Percentiles rank a stretch among this genome's conserved stretches.
These are phyloP conservation scores for Chirona hameri DNA, from an alignment of 2,888 invertebrate species.

Conservation along the genomic window DNA sequence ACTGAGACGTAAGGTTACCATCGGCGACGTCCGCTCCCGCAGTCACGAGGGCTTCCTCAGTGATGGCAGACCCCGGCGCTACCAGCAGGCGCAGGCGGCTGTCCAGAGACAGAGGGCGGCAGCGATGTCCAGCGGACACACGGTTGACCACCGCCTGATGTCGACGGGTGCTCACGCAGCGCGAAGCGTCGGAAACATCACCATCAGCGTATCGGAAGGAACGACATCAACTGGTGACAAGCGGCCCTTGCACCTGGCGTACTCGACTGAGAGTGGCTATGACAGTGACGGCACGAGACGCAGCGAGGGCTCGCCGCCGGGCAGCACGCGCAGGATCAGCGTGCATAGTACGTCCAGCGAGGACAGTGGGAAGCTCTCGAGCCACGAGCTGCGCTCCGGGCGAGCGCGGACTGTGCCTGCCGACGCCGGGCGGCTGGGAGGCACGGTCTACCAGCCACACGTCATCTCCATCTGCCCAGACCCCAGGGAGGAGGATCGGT, in stretches of 20 bases:
- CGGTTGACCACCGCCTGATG: not conserved
- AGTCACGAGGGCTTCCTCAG: constrained; percentile 24
- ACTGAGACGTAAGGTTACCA: constrained; percentile 29
- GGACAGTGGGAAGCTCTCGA: not conserved
- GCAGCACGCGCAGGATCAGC: constrained; percentile 12
- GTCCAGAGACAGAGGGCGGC: not conserved
- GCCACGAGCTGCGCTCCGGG: not conserved
- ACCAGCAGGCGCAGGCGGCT: not conserved
- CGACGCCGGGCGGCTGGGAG: not conserved
- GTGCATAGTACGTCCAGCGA: constrained; percentile 1
- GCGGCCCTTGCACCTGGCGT: not conserved
- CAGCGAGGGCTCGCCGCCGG: constrained; percentile 37
- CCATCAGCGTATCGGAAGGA: constrained; percentile 31
- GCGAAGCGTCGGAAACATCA: not conserved
- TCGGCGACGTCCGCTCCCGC: constrained; percentile 31
- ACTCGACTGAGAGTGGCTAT: constrained; percentile 69
- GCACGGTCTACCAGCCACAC: not conserved
- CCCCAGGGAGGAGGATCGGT: not conserved
- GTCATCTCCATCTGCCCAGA: not conserved
- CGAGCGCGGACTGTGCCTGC: not conserved
- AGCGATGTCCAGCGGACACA: not conserved
- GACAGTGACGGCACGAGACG: constrained; percentile 65
- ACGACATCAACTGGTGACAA: not conserved
- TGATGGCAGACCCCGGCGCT: constrained; percentile 25
- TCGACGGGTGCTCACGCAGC: not conserved